Evolutionary conservation across 2,888 invertebrate species (phyloP).

Genomic region (Rhynchonema sp.): DNA sequence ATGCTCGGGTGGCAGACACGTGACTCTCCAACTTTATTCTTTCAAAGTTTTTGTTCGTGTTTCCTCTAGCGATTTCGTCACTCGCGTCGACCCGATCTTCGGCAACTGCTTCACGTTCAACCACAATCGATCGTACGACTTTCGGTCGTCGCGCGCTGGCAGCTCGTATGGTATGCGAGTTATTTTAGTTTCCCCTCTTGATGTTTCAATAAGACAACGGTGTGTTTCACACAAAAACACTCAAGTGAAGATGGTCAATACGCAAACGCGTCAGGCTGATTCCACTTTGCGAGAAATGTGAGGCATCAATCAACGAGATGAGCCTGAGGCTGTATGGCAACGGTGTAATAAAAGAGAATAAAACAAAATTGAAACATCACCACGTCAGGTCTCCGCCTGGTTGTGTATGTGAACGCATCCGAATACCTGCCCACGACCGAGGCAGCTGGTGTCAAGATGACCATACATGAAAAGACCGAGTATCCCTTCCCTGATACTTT

Average conservation of each 20-base stretch:
- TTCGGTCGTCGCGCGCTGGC: conserved; percentile 5
- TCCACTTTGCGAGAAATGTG: too few relatives aligned
- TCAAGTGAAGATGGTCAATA: too few relatives aligned
- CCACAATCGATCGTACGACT: not conserved
- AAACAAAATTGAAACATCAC: too few relatives aligned
- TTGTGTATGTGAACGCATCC: not conserved
- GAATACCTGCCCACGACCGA: conserved; percentile 1
- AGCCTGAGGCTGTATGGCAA: too few relatives aligned
- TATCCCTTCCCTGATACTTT: conserved; percentile 1
- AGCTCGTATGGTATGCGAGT: conserved; percentile 6
- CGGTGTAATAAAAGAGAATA: too few relatives aligned
- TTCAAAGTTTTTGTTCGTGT: too few relatives aligned
- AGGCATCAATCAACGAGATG: too few relatives aligned
- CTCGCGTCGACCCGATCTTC: conserved; percentile 8
- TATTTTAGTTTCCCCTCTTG: too few relatives aligned
- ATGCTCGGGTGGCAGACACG: too few relatives aligned
- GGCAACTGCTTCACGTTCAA: conserved; percentile 16
- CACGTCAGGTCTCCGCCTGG: not conserved
- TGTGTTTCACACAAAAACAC: too few relatives aligned
- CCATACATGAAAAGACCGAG: not conserved
- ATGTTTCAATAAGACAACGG: not conserved
- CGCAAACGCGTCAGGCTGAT: too few relatives aligned
- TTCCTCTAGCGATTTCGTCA: conserved; percentile 1
- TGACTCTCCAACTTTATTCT: too few relatives aligned
- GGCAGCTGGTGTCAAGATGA: not conserved